Percentiles rank a stretch among this genome's conserved stretches.
Evolutionary conservation across 2,113 vertebrate species (phyloP).

Genomic region (Bombycilla garrulus): DNA sequence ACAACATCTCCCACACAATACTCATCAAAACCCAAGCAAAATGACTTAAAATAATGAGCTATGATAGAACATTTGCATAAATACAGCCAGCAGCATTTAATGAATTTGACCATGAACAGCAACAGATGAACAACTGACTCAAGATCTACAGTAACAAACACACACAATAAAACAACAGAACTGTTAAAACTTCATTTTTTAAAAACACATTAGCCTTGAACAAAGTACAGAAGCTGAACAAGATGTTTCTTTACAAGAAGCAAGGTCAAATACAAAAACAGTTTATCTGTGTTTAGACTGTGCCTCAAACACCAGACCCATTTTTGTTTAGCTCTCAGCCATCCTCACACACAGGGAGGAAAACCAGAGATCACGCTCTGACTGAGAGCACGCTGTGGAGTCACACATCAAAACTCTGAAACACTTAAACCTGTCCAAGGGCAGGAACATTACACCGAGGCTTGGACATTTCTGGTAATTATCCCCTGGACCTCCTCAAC

Average conservation of each 20-base stretch:
- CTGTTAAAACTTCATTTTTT: not conserved
- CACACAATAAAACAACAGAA: not conserved
- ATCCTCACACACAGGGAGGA: not conserved
- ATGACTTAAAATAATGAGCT: constrained; percentile 45
- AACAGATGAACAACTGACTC: not conserved
- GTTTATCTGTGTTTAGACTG: constrained; percentile 45
- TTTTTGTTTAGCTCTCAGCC: constrained; percentile 36
- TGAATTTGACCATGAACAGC: not conserved
- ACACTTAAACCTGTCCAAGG: not conserved
- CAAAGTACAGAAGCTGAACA: not conserved
- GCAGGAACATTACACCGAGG: not conserved
- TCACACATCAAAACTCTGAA: not conserved
- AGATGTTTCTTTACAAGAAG: not conserved
- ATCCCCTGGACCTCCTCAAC: not conserved
- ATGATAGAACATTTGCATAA: not conserved
- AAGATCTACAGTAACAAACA: not conserved
- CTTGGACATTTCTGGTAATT: not conserved
- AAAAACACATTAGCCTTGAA: not conserved
- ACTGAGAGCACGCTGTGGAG: not conserved
- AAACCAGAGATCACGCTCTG: constrained; percentile 3
- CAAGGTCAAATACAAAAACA: not conserved
- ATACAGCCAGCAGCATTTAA: not conserved
- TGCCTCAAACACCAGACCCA: not conserved
- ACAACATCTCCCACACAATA: constrained; percentile 20
- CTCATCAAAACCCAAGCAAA: constrained; percentile 38